These are phyloP conservation scores for Sebastes matsubarae DNA, from an alignment of 2,797 vertebrate species.

Conservation along the genomic window DNA sequence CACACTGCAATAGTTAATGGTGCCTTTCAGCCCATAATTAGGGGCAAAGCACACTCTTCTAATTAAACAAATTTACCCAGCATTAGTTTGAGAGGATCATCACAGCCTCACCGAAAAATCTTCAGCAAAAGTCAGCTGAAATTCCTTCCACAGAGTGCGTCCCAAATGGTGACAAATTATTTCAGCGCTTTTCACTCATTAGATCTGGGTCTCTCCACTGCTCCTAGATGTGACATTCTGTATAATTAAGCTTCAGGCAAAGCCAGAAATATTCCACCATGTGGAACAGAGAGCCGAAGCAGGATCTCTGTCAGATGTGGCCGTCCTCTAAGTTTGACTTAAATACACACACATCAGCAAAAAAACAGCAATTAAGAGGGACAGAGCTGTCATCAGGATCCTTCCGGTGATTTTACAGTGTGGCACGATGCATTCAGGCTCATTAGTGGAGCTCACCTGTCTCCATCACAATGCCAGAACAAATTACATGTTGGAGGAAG, in stretches of 20 bases:
- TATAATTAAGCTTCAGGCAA: slow-evolving; percentile 12
- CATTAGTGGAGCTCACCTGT: slow-evolving; percentile 69
- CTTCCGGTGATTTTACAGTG: slow-evolving; percentile 29
- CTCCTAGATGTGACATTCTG: not conserved
- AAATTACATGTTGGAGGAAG: slow-evolving; percentile 57
- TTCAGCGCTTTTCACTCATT: slow-evolving; percentile 20
- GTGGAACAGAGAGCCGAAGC: not conserved
- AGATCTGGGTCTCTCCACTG: not conserved
- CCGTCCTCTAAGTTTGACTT: not conserved
- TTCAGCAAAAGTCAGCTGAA: slow-evolving; percentile 46
- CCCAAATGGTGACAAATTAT: slow-evolving; percentile 43
- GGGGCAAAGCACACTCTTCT: slow-evolving; percentile 64
- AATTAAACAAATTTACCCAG: slow-evolving; percentile 71
- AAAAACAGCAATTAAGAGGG: slow-evolving; percentile 16
- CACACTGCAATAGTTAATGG: slow-evolving; percentile 56
- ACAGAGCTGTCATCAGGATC: slow-evolving; percentile 24
- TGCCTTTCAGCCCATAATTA: slow-evolving; percentile 68
- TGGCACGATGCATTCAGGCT: slow-evolving; percentile 45
- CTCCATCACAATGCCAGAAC: slow-evolving; percentile 54
- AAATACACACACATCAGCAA: slow-evolving; percentile 9
- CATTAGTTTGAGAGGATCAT: slow-evolving; percentile 70
- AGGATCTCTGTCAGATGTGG: not conserved
- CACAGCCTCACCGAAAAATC: slow-evolving; percentile 56
- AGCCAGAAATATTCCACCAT: not conserved
- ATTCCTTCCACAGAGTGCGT: slow-evolving; percentile 12